phyloP scores from a whole-genome alignment of 2,797 vertebrate species.

The Premnoplex brunnescens region DNA sequence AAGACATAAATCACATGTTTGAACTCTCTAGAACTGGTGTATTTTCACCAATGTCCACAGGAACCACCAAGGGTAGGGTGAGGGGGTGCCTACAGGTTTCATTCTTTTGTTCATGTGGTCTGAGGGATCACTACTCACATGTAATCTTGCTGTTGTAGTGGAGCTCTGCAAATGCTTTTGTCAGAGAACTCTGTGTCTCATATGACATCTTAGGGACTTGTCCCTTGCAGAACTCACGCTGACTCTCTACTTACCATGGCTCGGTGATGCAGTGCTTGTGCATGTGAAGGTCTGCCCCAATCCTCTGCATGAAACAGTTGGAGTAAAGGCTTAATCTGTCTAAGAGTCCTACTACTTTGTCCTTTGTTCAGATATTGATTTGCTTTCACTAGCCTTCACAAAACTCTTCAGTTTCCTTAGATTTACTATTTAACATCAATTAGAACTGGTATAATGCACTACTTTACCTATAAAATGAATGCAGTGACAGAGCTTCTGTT shows the following conservation, averaged over 20 bases:
- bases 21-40: neutral
- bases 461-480: neutral
- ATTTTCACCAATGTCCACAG: neutral
- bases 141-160: neutral
- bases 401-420: neutral
- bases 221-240: neutral
- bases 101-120: neutral
- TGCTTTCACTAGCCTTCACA: neutral
- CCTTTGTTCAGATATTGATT: neutral
- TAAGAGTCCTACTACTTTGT: neutral
- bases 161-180: neutral
- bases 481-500: neutral
- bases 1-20: neutral
- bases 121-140: neutral
- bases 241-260: neutral
- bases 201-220: neutral
- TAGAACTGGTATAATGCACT: neutral
- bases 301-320: neutral
- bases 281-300: neutral
- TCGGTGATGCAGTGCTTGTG: neutral
- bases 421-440: neutral
- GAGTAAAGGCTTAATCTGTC: neutral
- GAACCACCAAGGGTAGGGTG: neutral
- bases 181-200: neutral
- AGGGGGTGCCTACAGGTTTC: neutral